These are phyloP conservation scores for Numenius arquata DNA, from an alignment of 2,113 vertebrate species.

Conservation along the genomic window DNA sequence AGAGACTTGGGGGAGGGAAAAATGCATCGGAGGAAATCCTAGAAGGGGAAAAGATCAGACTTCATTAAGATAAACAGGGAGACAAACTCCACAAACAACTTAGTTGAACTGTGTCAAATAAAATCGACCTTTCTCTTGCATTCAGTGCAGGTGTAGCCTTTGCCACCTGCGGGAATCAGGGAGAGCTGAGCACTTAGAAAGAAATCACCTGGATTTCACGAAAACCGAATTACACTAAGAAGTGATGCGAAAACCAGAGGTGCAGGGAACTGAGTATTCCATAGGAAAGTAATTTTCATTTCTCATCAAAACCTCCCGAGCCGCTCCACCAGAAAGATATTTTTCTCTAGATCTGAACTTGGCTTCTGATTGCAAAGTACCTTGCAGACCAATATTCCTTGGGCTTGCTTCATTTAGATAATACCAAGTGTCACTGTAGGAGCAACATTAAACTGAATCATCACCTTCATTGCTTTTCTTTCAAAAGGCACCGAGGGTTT, in stretches of 20 bases:
- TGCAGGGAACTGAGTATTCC: not conserved
- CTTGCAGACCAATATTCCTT: not conserved
- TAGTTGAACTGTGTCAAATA: not conserved
- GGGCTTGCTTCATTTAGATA: conserved; percentile 5
- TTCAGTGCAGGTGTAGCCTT: not conserved
- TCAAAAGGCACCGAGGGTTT: not conserved
- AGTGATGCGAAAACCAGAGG: not conserved
- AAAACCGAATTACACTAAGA: not conserved
- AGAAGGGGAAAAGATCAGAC: conserved; percentile 56
- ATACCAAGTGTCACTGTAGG: not conserved
- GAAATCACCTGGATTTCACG: not conserved
- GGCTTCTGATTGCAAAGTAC: conserved; percentile 15
- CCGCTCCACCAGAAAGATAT: not conserved
- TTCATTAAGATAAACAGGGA: conserved; percentile 29
- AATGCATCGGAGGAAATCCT: conserved; percentile 62
- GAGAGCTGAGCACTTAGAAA: not conserved
- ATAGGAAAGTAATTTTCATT: not conserved
- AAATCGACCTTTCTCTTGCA: not conserved
- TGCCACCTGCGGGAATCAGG: not conserved
- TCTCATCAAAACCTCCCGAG: conserved; percentile 6
- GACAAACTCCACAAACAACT: not conserved
- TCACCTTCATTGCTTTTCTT: not conserved
- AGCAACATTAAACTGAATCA: conserved; percentile 14
- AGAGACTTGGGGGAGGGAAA: conserved; percentile 27
- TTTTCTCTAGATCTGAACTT: not conserved